Percentiles rank a stretch among this genome's conserved stretches.
Conservation (phyloP, 2,113 vertebrate genomes). For the Calonectris borealis region DNA sequence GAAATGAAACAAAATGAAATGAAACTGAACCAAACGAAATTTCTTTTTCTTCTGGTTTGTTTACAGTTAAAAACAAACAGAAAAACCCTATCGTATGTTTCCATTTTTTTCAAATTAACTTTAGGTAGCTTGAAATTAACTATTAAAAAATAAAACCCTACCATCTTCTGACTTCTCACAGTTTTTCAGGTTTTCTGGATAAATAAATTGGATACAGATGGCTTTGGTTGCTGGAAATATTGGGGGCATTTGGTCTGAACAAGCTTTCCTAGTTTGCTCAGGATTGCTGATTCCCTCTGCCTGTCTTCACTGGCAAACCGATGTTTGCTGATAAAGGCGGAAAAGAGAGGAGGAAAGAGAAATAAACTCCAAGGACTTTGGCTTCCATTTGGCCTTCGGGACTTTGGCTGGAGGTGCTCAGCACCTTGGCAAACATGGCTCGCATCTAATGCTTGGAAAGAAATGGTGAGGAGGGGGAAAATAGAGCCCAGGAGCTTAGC, state of each 20-base stretch:
- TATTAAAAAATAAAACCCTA: not conserved
- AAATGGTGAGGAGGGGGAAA: not conserved
- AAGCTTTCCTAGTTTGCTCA: not conserved
- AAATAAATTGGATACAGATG: not conserved
- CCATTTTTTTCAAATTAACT: not conserved
- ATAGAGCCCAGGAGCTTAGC: not conserved
- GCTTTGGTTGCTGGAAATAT: not conserved
- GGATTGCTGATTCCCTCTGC: not conserved
- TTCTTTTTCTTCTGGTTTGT: not conserved
- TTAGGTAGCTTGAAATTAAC: not conserved
- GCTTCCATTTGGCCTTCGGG: not conserved
- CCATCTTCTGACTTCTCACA: not conserved
- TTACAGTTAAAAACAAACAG: not conserved
- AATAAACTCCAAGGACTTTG: not conserved
- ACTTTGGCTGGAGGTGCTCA: not conserved
- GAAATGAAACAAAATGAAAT: not conserved
- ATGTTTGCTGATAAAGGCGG: not conserved
- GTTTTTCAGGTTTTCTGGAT: not conserved
- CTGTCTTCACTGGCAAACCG: not conserved
- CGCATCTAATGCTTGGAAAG: not conserved
- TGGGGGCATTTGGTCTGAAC: not conserved
- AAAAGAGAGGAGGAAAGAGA: not conserved
- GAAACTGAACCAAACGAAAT: not conserved
- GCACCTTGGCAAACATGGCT: not conserved
- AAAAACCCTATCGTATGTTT: not conserved